Evolutionary conservation across 2,888 invertebrate genomes (phyloP), one percentile per base, ranked within the genome.

Genomic region (Folsomia manolachei): DNA sequence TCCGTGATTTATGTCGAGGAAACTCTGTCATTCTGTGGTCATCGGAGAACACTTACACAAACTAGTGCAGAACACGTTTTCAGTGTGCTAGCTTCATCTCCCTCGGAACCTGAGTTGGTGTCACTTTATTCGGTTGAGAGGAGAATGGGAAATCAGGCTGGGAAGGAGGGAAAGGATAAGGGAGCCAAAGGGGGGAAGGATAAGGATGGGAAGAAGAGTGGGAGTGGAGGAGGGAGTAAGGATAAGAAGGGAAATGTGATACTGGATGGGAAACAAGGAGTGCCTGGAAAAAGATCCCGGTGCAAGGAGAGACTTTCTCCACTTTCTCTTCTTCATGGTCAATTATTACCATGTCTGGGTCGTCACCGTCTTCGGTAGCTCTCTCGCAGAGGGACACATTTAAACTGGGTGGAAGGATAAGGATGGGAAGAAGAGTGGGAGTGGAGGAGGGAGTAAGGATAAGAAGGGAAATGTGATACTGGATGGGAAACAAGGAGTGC

Each of bases 141-240:
- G 14, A 68, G 23, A 39, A 78, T 78, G 78, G 78, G 78, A 11
- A 78, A 78, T 67, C 78, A 78, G 53, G 75, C 74, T 26, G 76
- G 76, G 26, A 78, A 77, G 61, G 76, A 27, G 21, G 26, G 72
- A 27, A 73, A 73, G 23, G 62, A 64, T 14, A 70, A 71, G 23
- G 62, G 62, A 7, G 21, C 11, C 7, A 60, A 64, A 27, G 71
- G 51, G 1, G 52, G 27, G n/a, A 64, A 66, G 52, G 56, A 19
- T 4, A 56, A 39, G 14, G 39, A 39, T 39, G n/a, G n/a, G n/a
- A 39, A 39, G 21, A 7, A 7, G n/a, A 69, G 62, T 14, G 51
- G 60, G 18, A 70, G 56, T n/a, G 24, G 68, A n/a, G 26, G 25
- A 51, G 61, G n/a, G n/a, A 14, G 14, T 39, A 39, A 39, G 39